Base-by-base conservation (phyloP, 1,140 invertebrate genomes). In the Drosophila hydei region DNA sequence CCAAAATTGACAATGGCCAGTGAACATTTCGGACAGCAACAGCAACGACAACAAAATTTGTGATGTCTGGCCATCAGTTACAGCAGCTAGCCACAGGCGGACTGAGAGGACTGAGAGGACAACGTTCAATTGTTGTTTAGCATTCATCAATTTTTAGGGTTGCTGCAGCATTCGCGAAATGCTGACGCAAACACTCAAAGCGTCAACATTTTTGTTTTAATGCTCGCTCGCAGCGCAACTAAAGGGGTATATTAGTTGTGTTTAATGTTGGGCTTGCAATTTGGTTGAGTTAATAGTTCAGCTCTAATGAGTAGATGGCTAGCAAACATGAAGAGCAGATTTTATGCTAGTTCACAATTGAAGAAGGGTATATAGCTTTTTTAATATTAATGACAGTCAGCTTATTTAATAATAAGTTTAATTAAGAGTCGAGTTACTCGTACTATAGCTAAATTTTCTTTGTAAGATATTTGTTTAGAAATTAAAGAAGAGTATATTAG, bases 121-220 rank as follows among this genome's bases (percentile, higher is more conserved):
- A 75, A 67, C 75, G 72, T 78, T 78, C 83, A 76, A 88, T 56
- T 56, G 36, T 76, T 88, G 69, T 75, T 75, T 63, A 47, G 54
- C 72, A 75, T 87, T 78, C 83, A 83, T 81, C 83, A 88, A 80
- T 87, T 85, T 81, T 87, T 77, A 59, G 76, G 64, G n/a, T 23
- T 42, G 38, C 8, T 25, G 21, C 68, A 70, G 77, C 61, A 67
- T 55, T 75, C 73, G 75, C 56, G 58, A 68, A 62, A 60, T 42
- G 72, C 75, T 75, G 79, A 83, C 75, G 79, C 79, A 77, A 81
- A 72, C 83, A 85, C 80, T 85, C 69, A 65, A 85, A 72, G 55
- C 59, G 64, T 59, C 73, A 74, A 62, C 27, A 55, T 48, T 52
- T 52, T 36, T 36, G 16, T 7, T 19, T 36, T 36, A 0, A n/a